phyloP scores from a whole-genome alignment of 2,797 vertebrate species.

The Ciconia nigra region DNA sequence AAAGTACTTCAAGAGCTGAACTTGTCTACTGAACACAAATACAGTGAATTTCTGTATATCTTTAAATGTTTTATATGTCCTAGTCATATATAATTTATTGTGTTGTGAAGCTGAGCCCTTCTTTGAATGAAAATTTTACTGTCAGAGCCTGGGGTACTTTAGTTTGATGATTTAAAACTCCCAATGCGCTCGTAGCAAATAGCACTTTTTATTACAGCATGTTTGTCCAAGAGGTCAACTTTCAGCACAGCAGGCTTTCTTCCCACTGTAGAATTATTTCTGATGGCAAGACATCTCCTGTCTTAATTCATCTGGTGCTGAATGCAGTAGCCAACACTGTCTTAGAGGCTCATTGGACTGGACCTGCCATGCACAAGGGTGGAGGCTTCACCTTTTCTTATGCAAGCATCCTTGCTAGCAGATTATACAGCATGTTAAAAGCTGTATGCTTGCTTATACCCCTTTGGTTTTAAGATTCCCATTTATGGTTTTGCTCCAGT shows the following conservation, averaged over 20 bases:
- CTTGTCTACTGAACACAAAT: slow-evolving; percentile 71
- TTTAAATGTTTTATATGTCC: slow-evolving; percentile 83
- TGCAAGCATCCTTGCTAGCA: neutral
- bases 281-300: slow-evolving; percentile 46
- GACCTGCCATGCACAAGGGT: neutral
- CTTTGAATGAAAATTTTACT: slow-evolving; percentile 83
- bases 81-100: slow-evolving; percentile 82
- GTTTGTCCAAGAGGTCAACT: slow-evolving; percentile 83
- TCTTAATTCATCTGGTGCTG: slow-evolving; percentile 42
- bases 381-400: neutral
- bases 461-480: slow-evolving; percentile 31
- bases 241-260: slow-evolving; percentile 66
- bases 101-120: slow-evolving; percentile 81
- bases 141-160: slow-evolving; percentile 76
- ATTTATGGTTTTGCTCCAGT: slow-evolving; percentile 13
- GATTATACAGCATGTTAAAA: slow-evolving; percentile 10
- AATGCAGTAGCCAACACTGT: slow-evolving; percentile 18
- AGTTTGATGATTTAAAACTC: slow-evolving; percentile 82
- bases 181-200: slow-evolving; percentile 74
- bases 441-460: neutral
- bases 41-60: slow-evolving; percentile 76
- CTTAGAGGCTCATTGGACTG: neutral
- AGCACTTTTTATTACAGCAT: slow-evolving; percentile 75
- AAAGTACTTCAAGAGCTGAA: slow-evolving; percentile 71
- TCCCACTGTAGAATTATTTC: slow-evolving; percentile 68